These are phyloP conservation scores for Arvicola amphibius DNA, from an alignment of 2,797 vertebrate genomes.

Conservation along the genomic window DNA sequence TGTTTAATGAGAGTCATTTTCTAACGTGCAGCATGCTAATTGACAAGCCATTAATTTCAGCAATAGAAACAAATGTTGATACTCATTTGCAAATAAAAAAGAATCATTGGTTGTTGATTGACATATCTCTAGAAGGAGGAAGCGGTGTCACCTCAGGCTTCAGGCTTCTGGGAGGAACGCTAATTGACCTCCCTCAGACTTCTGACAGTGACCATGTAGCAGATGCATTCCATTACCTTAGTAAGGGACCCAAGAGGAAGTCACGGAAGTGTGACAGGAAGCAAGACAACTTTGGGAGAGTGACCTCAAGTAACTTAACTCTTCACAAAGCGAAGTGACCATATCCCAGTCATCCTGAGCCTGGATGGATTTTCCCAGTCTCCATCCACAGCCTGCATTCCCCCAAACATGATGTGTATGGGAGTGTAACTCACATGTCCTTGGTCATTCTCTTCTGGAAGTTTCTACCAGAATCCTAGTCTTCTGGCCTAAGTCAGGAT, in stretches of 20 bases:
- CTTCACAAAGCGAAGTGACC: not conserved
- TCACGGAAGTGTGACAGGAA: not conserved
- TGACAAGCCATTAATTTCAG: constrained; percentile 40
- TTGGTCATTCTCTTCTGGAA: not conserved
- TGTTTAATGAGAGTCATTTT: constrained; percentile 60
- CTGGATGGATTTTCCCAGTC: not conserved
- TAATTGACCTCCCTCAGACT: not conserved
- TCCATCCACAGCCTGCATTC: not conserved
- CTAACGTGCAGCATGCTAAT: not conserved
- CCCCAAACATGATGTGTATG: not conserved
- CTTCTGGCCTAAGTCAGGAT: not conserved
- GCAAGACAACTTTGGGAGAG: not conserved
- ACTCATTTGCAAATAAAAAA: constrained; percentile 21
- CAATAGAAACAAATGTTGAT: constrained; percentile 38
- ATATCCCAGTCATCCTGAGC: not conserved
- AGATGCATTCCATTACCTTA: not conserved
- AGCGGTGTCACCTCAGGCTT: not conserved
- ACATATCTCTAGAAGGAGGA: not conserved
- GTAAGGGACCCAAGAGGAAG: not conserved
- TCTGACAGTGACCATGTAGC: not conserved
- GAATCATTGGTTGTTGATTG: not conserved
- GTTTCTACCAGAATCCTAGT: not conserved
- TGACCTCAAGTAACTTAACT: not conserved
- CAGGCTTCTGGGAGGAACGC: fast-evolving
- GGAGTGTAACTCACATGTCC: not conserved